Evolutionary conservation across 2,888 invertebrate genomes (phyloP).

Genomic region (Drosophila demipolita): DNA sequence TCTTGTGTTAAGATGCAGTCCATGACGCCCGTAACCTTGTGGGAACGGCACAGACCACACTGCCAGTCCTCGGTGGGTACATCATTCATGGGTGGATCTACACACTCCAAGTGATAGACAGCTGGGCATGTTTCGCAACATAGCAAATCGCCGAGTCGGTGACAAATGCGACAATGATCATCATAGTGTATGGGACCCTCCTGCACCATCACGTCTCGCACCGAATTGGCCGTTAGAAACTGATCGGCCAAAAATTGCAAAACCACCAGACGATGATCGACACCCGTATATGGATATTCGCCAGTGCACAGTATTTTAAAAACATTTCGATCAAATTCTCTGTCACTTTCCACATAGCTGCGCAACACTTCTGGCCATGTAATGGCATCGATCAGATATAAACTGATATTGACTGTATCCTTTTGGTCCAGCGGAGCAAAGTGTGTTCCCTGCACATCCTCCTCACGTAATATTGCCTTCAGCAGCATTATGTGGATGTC

Average conservation of each 20-base stretch:
- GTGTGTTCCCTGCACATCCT: constrained; percentile 97
- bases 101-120: constrained; percentile 98
- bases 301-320: constrained; percentile 89
- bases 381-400: constrained; percentile 96
- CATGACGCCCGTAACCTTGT: constrained; percentile 95
- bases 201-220: constrained; percentile 96
- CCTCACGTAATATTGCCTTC: constrained; percentile 95
- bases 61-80: constrained; percentile 99
- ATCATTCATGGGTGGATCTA: constrained; percentile 96
- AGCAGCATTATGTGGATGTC: constrained; percentile 98
- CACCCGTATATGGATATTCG: constrained; percentile 95
- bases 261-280: constrained; percentile 92
- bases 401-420: constrained; percentile 97
- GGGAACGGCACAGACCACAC: constrained; percentile 96
- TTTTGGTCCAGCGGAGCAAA: constrained; percentile 99
- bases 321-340: constrained; percentile 90
- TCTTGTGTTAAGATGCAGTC: constrained; percentile 97
- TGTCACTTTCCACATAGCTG: constrained; percentile 96
- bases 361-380: constrained; percentile 98
- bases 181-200: constrained; percentile 98
- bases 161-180: constrained; percentile 96
- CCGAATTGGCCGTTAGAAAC: constrained; percentile 96
- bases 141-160: constrained; percentile 95
- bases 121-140: constrained; percentile 99
- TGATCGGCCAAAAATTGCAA: constrained; percentile 97